Evolutionary conservation across 1,140 invertebrate genomes (phyloP).

Genomic region (Potamilus streckersoni): DNA sequence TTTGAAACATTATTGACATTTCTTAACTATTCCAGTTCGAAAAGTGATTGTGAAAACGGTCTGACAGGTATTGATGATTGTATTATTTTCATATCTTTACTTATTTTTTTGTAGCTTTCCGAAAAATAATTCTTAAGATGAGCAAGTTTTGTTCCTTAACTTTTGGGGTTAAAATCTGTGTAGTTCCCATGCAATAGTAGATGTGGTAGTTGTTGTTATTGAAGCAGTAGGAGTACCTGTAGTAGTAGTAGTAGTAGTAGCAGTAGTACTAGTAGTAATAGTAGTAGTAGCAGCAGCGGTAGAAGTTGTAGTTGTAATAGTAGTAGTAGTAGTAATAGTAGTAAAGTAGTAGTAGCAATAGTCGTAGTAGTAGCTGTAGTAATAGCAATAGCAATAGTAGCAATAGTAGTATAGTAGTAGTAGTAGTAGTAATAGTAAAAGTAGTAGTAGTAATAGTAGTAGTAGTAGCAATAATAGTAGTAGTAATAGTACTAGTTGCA

Average conservation of each 20-base stretch:
- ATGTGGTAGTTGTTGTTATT: no score
- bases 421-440: conserved; percentile 35
- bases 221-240: conserved; percentile 22
- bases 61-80: no score
- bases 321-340: conserved; percentile 37
- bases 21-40: no score
- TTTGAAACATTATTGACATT: no score
- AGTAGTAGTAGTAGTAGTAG: conserved; percentile 28
- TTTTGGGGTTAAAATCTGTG: no score
- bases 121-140: no score
- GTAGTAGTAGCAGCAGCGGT: conserved; percentile 34
- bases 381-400: conserved; percentile 34
- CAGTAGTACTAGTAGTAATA: conserved; percentile 34
- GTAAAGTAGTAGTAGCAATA: conserved; percentile 29
- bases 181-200: no score
- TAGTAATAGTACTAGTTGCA: conserved; percentile 31
- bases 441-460: conserved; percentile 36
- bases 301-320: conserved; percentile 37
- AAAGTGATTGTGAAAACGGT: no score
- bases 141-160: no score
- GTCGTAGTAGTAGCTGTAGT: conserved; percentile 36
- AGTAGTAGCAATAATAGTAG: conserved; percentile 29
- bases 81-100: no score
- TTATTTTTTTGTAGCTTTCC: no score
- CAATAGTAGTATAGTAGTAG: conserved; percentile 29